Percentiles rank a stretch among this genome's conserved stretches.
These are phyloP conservation scores for Epinotia demarniana DNA, from an alignment of 2,888 invertebrate genomes.

Conservation along the genomic window DNA sequence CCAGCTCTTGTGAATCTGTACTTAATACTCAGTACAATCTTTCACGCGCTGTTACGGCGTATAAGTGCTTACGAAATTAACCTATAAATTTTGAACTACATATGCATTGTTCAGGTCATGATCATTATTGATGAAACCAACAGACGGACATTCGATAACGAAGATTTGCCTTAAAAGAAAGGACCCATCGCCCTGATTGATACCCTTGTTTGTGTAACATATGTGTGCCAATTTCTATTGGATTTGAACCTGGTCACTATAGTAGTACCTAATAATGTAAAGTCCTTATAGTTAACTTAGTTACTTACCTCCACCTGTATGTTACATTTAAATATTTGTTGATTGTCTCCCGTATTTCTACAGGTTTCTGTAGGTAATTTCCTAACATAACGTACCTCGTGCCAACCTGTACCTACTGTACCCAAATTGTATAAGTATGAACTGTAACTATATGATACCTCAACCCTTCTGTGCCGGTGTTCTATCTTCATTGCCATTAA, in stretches of 20 bases:
- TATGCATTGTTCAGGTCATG: not conserved
- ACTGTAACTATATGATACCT: conserved; percentile 46
- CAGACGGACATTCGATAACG: conserved; percentile 19
- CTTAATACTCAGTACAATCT: conserved; percentile 22
- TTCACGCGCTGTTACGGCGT: not conserved
- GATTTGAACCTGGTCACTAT: conserved; percentile 7
- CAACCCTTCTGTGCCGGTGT: conserved; percentile 63
- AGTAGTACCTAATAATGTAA: not conserved
- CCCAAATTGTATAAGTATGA: conserved; percentile 14
- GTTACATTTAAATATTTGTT: conserved; percentile 1
- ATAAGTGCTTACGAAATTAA: conserved; percentile 5
- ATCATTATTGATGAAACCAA: not conserved
- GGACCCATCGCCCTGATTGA: not conserved
- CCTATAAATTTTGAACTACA: not conserved
- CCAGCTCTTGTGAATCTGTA: too few relatives aligned
- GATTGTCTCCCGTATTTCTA: conserved; percentile 19
- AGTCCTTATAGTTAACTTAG: not conserved
- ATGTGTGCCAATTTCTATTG: not conserved
- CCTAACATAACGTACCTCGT: conserved; percentile 16
- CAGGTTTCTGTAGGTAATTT: not conserved
- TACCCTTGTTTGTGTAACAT: conserved; percentile 1
- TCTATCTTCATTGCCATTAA: conserved; percentile 79
- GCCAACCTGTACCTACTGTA: conserved; percentile 5
- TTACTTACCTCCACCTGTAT: not conserved
- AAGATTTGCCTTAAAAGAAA: not conserved